phyloP scores from a whole-genome alignment of 2,888 invertebrate species.

The Nephrotoma flavescens region DNA sequence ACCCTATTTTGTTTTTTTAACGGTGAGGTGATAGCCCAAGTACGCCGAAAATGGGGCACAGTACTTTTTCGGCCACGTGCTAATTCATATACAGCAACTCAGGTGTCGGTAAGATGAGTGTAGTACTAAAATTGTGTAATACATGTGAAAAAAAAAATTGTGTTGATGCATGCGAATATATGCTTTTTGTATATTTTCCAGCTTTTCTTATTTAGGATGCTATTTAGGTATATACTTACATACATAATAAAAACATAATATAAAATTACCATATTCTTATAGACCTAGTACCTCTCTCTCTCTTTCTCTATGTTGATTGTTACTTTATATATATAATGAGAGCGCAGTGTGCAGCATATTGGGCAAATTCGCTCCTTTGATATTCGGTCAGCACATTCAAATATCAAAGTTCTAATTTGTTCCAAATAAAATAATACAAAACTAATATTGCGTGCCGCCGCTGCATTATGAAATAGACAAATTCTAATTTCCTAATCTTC shows the following conservation, averaged over 20 bases:
- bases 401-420: background rate
- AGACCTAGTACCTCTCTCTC: background rate
- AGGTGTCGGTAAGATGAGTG: constrained; percentile 63
- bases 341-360: background rate
- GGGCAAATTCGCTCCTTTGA: background rate
- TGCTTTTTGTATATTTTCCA: background rate
- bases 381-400: background rate
- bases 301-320: background rate
- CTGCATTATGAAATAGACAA: background rate
- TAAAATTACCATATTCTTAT: background rate
- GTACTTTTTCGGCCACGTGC: constrained; percentile 60
- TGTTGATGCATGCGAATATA: background rate
- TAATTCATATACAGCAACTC: constrained; percentile 73
- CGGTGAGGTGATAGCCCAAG: constrained; percentile 82
- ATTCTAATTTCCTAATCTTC: background rate
- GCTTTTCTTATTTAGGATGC: background rate
- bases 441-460: background rate
- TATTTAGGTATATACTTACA: background rate
- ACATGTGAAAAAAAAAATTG: background rate
- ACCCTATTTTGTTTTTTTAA: constrained; percentile 89
- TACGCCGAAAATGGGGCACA: constrained; percentile 66
- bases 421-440: background rate
- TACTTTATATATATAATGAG: background rate
- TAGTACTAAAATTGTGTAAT: background rate
- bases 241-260: background rate